Base-by-base conservation (phyloP, 2,888 invertebrate genomes). In the Priocnemis perturbator region DNA sequence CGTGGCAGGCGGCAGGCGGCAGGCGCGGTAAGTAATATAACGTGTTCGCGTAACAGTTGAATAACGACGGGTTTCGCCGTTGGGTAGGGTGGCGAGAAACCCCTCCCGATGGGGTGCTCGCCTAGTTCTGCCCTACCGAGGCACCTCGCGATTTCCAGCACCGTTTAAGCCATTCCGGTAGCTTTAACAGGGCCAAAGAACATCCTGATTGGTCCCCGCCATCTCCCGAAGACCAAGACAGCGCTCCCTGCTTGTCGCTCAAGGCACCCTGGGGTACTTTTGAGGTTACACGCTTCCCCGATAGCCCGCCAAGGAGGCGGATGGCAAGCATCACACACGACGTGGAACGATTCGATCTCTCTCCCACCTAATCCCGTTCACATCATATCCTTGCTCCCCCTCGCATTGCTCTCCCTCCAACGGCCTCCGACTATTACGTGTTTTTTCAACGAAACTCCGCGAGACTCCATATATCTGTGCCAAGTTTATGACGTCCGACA, bases 131-230 rank as follows among this genome's bases (percentile, higher is more conserved):
- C 76, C 67, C 52, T 60, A 61, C 64, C 69, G 67, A 52, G 59
- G 26, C 26, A 26, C 56, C 30, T 58, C 47, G 26, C 58, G 61
- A 59, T 70, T 77, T 67, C 67, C 45, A 75, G 72, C 19, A 71
- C 60, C 75, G 75, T 75, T 79, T 73, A 77, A 72, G 70, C 81
- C 78, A 78, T 79, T 79, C 76, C 78, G 67, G 56, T 71, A 78
- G 79, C 80, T 79, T 79, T 78, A 81, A 81, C 79, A 76, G 65
- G 67, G 47, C 70, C 74, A 74, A 69, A 69, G 65, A 72, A 63
- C 76, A 60, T 45, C 67, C 69, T 64, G 79, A 76, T 78, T 81
- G 74, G 71, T 76, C 60, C 60, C 57, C 60, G 64, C 69, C 59
- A 47, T 53, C 74, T 59, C 4, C 37, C 79, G 30, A 53, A 67